Evolutionary conservation across 2,113 vertebrate species (phyloP).

Genomic region (Pyxicephalus adspersus): DNA sequence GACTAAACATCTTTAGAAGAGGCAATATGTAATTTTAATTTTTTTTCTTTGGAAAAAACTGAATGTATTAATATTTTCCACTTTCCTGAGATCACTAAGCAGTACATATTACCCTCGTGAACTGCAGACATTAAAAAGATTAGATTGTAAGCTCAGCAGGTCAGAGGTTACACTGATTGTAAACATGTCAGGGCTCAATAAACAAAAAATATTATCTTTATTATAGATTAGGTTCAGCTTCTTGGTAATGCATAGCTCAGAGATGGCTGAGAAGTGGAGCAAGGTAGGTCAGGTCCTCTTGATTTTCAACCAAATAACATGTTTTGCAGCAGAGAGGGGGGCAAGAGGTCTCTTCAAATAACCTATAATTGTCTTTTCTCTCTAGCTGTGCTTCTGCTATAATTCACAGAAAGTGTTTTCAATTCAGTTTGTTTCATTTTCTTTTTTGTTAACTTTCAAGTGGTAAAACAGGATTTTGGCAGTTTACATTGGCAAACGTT

Average conservation of each 20-base stretch:
- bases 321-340: background rate
- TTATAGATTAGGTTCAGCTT: slow-evolving; percentile 37
- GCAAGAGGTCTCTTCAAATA: slow-evolving; percentile 20
- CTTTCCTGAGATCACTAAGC: background rate
- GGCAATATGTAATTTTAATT: no score
- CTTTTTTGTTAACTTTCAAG: no score
- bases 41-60: background rate
- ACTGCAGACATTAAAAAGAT: slow-evolving; percentile 14
- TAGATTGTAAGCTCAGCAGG: slow-evolving; percentile 37
- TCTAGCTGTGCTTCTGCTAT: background rate
- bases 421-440: background rate
- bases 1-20: no score
- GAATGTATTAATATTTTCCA: background rate
- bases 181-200: slow-evolving; percentile 26
- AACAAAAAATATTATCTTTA: slow-evolving; percentile 44
- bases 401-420: background rate
- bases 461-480: no score
- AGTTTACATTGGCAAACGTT: no score
- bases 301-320: slow-evolving; percentile 35
- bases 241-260: slow-evolving; percentile 16
- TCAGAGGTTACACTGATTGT: slow-evolving; percentile 17
- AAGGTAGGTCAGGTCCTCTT: slow-evolving; percentile 7
- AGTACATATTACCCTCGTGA: background rate
- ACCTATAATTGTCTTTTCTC: slow-evolving; percentile 11
- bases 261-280: background rate